Percentiles rank a stretch among this genome's conserved stretches.
Conservation (phyloP, 2,888 invertebrate species). For the Tuberolachnus salignus region DNA sequence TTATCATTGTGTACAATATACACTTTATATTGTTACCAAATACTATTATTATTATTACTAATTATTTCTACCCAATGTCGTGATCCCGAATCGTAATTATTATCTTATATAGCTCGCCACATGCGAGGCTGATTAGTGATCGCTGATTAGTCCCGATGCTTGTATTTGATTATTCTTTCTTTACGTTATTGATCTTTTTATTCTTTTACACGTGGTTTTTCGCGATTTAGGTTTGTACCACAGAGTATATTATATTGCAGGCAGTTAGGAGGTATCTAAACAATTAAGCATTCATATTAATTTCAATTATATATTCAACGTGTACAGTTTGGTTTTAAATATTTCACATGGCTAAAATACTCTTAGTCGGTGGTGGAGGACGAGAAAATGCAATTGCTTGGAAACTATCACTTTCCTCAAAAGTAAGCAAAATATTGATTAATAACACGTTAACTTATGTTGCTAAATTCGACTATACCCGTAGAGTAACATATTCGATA, state of each 20-base stretch:
- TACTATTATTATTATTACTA: too few relatives aligned
- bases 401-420: constrained; percentile 83
- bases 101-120: background rate
- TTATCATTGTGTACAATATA: too few relatives aligned
- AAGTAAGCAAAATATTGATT: constrained; percentile 61
- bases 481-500: too few relatives aligned
- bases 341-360: constrained; percentile 64
- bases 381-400: constrained; percentile 95
- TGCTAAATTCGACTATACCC: too few relatives aligned
- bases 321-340: background rate
- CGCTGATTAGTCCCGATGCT: background rate
- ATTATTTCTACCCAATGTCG: background rate
- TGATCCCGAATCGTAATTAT: background rate
- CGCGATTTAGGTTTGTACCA: background rate
- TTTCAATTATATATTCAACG: background rate
- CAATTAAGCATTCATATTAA: background rate
- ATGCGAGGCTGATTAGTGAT: background rate
- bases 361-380: constrained; percentile 91
- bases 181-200: background rate
- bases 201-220: constrained; percentile 21
- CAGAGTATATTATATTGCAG: background rate
- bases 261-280: background rate
- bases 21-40: background rate
- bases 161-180: background rate
- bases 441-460: too few relatives aligned